Conservation (phyloP, 1,140 invertebrate genomes). For the Cephus cinctus region DNA sequence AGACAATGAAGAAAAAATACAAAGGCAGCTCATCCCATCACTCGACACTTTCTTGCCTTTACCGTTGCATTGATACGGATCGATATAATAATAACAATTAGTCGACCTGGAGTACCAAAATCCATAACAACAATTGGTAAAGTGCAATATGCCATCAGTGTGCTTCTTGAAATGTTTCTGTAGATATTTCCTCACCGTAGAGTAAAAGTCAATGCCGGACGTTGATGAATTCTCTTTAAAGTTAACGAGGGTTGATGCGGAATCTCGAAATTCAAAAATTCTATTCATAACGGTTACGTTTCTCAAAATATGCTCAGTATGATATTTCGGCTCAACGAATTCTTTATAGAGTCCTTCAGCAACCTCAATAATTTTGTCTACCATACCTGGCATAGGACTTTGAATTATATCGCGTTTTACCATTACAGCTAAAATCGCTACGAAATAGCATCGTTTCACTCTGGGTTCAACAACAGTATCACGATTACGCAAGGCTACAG, state of each 20-base stretch:
- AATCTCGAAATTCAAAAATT: conserved; percentile 45
- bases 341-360: conserved; percentile 38
- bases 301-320: conserved; percentile 40
- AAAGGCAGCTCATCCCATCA: conserved; percentile 34
- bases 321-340: conserved; percentile 33
- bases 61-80: conserved; percentile 44
- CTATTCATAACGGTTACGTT: conserved; percentile 44
- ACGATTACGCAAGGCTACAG: conserved; percentile 28
- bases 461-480: conserved; percentile 37
- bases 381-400: conserved; percentile 35
- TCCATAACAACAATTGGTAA: conserved; percentile 52
- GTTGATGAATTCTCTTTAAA: conserved; percentile 20
- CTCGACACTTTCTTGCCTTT: conserved; percentile 26
- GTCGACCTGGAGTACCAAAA: conserved; percentile 47
- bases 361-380: conserved; percentile 44
- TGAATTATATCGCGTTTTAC: conserved; percentile 47
- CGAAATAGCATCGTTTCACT: conserved; percentile 48
- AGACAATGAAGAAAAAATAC: conserved; percentile 35
- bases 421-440: conserved; percentile 38
- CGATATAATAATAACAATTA: conserved; percentile 45
- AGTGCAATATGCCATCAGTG: conserved; percentile 43
- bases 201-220: conserved; percentile 13
- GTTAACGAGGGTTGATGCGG: conserved; percentile 26
- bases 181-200: conserved; percentile 27
- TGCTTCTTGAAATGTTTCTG: conserved; percentile 33